Conservation (phyloP, 1,140 invertebrate species). For the Arctopsyche grandis region DNA sequence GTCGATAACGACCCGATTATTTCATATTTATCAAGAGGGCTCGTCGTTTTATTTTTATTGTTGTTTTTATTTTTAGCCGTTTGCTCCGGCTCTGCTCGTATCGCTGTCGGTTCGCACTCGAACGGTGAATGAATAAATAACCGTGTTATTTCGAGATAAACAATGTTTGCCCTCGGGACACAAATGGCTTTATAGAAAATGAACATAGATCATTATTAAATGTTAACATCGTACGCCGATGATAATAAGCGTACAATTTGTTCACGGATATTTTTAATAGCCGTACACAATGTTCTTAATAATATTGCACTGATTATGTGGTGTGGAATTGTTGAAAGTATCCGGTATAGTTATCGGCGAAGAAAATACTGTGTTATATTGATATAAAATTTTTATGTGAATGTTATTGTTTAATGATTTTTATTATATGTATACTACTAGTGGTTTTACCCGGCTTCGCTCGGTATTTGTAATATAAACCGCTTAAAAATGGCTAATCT, state of each 20-base stretch:
- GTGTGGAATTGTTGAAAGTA: too few relatives aligned
- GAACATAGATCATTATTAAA: constrained; percentile 29
- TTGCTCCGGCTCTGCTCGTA: too few relatives aligned
- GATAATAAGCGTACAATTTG: constrained; percentile 17
- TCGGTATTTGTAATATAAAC: too few relatives aligned
- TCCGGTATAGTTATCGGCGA: too few relatives aligned
- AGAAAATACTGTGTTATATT: too few relatives aligned
- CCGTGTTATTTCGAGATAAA: constrained; percentile 16
- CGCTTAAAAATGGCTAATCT: too few relatives aligned
- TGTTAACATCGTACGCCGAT: constrained; percentile 12
- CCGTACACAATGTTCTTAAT: neutral
- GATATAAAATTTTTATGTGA: too few relatives aligned
- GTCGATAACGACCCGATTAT: constrained; percentile 1
- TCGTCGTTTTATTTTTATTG: neutral
- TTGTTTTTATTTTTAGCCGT: neutral
- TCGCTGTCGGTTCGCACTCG: neutral
- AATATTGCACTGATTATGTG: neutral
- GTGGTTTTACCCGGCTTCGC: too few relatives aligned
- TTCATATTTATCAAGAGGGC: neutral
- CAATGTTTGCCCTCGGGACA: constrained; percentile 25
- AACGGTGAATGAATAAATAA: constrained; percentile 16
- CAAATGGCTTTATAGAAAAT: constrained; percentile 34
- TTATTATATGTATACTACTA: too few relatives aligned
- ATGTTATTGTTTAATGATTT: too few relatives aligned
- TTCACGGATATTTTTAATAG: constrained; percentile 16